Percentiles rank a stretch among this genome's conserved stretches.
phyloP scores from a whole-genome alignment of 2,888 invertebrate species.

The Pristionchus maxplancki region DNA sequence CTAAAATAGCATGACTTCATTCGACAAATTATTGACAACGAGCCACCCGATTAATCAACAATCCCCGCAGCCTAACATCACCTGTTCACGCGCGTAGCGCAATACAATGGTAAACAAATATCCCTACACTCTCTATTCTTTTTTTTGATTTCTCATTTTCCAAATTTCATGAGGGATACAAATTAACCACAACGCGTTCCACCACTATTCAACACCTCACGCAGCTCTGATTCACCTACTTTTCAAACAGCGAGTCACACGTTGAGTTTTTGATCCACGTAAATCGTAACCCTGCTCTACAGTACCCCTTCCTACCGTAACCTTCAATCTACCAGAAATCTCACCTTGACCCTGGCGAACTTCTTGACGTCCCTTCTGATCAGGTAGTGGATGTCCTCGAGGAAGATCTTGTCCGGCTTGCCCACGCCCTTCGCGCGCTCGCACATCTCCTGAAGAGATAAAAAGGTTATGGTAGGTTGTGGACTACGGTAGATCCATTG shows the following conservation, averaged over 20 bases:
- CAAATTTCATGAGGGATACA: no score
- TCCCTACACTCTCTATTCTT: no score
- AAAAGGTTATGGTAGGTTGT: not conserved
- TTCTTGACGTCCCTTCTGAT: constrained; percentile 96
- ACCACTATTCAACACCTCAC: not conserved
- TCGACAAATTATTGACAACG: no score
- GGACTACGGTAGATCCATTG: no score
- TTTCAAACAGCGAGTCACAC: no score
- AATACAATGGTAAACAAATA: no score
- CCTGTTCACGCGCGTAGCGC: no score
- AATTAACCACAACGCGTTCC: not conserved
- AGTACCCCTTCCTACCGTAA: not conserved
- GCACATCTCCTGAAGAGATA: constrained; percentile 54
- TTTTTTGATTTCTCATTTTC: no score
- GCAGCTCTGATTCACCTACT: not conserved
- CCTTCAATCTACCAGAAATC: not conserved
- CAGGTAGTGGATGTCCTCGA: constrained; percentile 93
- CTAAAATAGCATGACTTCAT: no score
- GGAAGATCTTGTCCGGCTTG: constrained; percentile 94
- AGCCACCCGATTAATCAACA: no score
- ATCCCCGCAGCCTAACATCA: no score
- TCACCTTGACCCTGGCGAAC: constrained; percentile 92
- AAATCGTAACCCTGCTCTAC: not conserved
- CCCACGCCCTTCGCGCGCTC: constrained; percentile 76
- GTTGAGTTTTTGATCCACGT: not conserved